Evolutionary conservation across 2,888 invertebrate species (phyloP), one percentile per base, ranked within the genome.

Genomic region (Apamea anceps): DNA sequence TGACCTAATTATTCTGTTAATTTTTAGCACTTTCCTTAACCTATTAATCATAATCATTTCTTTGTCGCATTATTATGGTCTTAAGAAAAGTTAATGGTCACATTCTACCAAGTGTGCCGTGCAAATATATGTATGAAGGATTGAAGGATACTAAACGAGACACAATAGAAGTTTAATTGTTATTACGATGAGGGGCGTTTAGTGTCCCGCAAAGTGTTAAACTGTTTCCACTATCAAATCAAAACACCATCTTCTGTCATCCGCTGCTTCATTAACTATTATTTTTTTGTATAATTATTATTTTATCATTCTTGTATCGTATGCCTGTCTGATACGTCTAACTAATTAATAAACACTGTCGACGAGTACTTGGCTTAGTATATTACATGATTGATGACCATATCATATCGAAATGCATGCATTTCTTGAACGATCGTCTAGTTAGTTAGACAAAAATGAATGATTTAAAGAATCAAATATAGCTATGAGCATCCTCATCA

Each of bases 381-480:
- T 21, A 65, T 54, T 48, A 28, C 45, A 37, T 71, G 62, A 84
- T 71, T 32, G 67, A 84, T 67, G 15, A 21, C 45, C 15, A 70
- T 18, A 28, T 32, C 8, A 18, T 42, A 18, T 25, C 5, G 5
- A 65, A 57, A 42, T 57, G 0, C 4, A 28, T 51, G 28, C 15
- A 12, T 60, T 42, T 60, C 6, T 32, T 82, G 28, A 25, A 13
- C 18, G 51, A 57, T 28, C 13, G 18, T 54, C 13, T 54, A n/a
- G 3, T 32, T 42, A 75, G 32, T 28, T 5, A 32, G 32, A 2
- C 28, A 51, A 21, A 51, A 51, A 7, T 51, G 18, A 51, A 51
- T 51, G 51, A 51, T 21, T 45, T 45, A 45, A 45, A 45, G 45
- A 10, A 45, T 10, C 42, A 10, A 45, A 45, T 10, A 45, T 10